phyloP scores from a whole-genome alignment of 2,888 invertebrate genomes.

The Shargacucullia verbasci region DNA sequence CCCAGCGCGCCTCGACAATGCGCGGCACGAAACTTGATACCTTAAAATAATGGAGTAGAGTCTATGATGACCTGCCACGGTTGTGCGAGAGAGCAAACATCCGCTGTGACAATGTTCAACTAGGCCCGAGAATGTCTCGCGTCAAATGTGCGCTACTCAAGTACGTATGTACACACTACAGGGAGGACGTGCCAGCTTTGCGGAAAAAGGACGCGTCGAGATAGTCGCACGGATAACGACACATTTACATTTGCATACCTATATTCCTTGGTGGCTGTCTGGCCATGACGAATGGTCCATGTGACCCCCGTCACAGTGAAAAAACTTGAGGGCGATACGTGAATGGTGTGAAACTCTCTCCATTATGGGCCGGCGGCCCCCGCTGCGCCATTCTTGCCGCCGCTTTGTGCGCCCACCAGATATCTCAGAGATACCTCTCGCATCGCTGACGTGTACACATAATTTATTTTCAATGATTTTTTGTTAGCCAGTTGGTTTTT shows the following conservation, averaged over 20 bases:
- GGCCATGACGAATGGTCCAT: constrained; percentile 72
- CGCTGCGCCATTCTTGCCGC: constrained; percentile 77
- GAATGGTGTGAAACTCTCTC: constrained; percentile 81
- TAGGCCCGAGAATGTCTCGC: constrained; percentile 1
- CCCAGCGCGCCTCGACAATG: constrained; percentile 24
- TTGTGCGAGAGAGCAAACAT: constrained; percentile 26
- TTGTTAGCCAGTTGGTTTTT: constrained; percentile 72
- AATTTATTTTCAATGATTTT: constrained; percentile 75
- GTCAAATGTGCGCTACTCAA: constrained; percentile 1
- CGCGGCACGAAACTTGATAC: constrained; percentile 1
- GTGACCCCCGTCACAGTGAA: constrained; percentile 74
- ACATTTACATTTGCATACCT: constrained; percentile 67
- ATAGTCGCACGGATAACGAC: constrained; percentile 43
- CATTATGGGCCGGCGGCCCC: constrained; percentile 74
- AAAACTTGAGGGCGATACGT: constrained; percentile 72
- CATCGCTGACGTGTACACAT: constrained; percentile 74
- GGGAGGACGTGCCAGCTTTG: constrained; percentile 4
- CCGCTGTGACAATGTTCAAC: constrained; percentile 4
- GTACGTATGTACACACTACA: not conserved
- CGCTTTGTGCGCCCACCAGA: constrained; percentile 73
- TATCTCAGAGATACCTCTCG: constrained; percentile 61
- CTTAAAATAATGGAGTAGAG: constrained; percentile 39
- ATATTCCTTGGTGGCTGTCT: constrained; percentile 57
- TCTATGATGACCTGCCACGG: constrained; percentile 13
- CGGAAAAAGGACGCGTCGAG: constrained; percentile 20